A percentile compares a stretch with the other conserved stretches of the same genome.
Evolutionary conservation across 2,113 vertebrate species (phyloP).

Genomic region (Kryptolebias marmoratus): DNA sequence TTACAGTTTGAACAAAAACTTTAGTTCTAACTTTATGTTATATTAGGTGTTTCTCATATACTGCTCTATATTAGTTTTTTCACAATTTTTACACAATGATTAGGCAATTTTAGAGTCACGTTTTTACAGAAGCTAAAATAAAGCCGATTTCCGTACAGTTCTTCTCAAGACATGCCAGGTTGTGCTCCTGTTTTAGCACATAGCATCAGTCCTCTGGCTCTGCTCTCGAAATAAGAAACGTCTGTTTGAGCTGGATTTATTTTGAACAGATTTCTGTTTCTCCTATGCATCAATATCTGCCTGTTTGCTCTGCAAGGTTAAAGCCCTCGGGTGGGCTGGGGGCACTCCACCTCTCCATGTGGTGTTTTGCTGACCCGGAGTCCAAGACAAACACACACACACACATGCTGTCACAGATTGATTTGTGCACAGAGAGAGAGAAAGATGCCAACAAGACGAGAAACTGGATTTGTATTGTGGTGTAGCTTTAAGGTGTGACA

Average conservation of each 20-base stretch:
- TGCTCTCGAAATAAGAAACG: slow-evolving; percentile 27
- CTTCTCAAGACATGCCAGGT: background rate
- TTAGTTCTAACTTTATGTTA: no score
- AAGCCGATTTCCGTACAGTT: background rate
- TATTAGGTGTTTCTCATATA: no score
- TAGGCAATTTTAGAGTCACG: no score
- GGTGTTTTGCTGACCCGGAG: slow-evolving; percentile 73
- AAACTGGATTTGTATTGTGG: slow-evolving; percentile 16
- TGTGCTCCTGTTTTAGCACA: slow-evolving; percentile 5
- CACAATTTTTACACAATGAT: no score
- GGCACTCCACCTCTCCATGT: slow-evolving; percentile 36
- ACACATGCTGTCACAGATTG: slow-evolving; percentile 42
- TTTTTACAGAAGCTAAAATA: no score
- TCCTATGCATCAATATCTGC: slow-evolving; percentile 17
- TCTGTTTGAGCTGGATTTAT: slow-evolving; percentile 32
- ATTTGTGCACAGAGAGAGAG: slow-evolving; percentile 44
- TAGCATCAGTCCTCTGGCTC: slow-evolving; percentile 19
- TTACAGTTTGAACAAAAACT: no score
- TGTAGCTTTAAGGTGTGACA: slow-evolving; percentile 27
- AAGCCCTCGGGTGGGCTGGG: slow-evolving; percentile 33
- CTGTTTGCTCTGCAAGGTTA: slow-evolving; percentile 45
- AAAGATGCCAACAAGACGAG: slow-evolving; percentile 17
- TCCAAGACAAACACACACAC: slow-evolving; percentile 51
- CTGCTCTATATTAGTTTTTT: no score
- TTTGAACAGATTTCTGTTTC: slow-evolving; percentile 31